Evolutionary conservation across 2,888 invertebrate species (phyloP).

Genomic region (Tenthredo notha): DNA sequence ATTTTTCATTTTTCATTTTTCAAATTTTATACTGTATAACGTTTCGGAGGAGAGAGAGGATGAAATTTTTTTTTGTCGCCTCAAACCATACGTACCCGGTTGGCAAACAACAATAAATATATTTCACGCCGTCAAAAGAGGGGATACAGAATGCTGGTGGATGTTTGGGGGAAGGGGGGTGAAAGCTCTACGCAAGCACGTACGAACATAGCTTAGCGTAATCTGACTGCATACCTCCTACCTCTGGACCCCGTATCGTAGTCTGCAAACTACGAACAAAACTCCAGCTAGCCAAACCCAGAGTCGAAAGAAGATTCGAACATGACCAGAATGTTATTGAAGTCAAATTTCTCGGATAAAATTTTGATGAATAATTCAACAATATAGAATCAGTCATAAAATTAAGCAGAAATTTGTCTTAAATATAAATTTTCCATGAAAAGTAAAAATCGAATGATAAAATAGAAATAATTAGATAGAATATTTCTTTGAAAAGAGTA

Average conservation of each 20-base stretch:
- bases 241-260: conserved; percentile 65
- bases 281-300: conserved; percentile 40
- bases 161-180: conserved; percentile 59
- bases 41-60: conserved; percentile 56
- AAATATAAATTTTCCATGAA: not conserved
- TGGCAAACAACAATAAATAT: conserved; percentile 79
- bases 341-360: conserved; percentile 33
- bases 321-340: conserved; percentile 75
- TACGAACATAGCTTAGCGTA: conserved; percentile 78
- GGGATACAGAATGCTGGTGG: conserved; percentile 61
- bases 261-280: conserved; percentile 61
- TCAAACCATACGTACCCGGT: conserved; percentile 69
- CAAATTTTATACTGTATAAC: conserved; percentile 20
- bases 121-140: conserved; percentile 73
- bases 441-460: not conserved
- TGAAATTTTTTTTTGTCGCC: conserved; percentile 71
- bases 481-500: not conserved
- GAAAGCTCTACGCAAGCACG: conserved; percentile 77
- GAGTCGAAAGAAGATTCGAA: conserved; percentile 74
- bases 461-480: not conserved
- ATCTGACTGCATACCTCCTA: conserved; percentile 77
- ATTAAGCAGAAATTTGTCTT: too few relatives aligned
- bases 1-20: conserved; percentile 12
- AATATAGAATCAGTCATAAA: not conserved
- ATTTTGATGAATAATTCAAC: not conserved